Base-by-base conservation (phyloP, 2,888 invertebrate genomes). In the Microchrysa polita region DNA sequence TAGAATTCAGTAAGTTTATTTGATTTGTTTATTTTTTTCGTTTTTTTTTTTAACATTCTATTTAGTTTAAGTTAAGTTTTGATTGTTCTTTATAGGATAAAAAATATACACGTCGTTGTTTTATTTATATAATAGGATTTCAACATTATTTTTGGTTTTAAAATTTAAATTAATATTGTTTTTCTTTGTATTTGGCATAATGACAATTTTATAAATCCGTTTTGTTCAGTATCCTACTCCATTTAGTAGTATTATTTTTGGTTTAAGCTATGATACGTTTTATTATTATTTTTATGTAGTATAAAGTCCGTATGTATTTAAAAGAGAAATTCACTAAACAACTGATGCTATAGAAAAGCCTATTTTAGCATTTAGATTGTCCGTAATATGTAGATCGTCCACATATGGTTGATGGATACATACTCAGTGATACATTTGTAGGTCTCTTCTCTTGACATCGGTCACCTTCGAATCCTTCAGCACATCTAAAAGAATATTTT, bases 361-460 rank as follows among this genome's bases (percentile, higher is more conserved):
- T 84, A 82, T 84, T 85, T 84, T 84, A 85, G 83, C 85, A 85
- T 81, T 84, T 84, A 83, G 78, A 84, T 81, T 83, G 82, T 82
- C 84, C 85, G 78, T 80, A 82, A 82, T 77, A 83, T 80, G 81
- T 81, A 77, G 80, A 80, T 74, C 80, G 78, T 81, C 82, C 82
- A 82, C 83, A 82, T 80, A 82, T 69, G 80, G 81, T 83, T 83
- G 82, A 80, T 81, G 83, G 57, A 69, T 84, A 85, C 85, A 82
- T 85, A 85, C 85, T 84, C 81, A 83, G 82, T 80, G 81, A 81
- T 79, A 79, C 78, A 79, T 79, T 79, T 78, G 78, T 81, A 78
- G 81, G 80, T 79, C 81, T 80, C 79, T 82, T 82, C 65, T 80
- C 79, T 77, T 85, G 83, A 80, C 85, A 85, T 77, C 83, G 82